Evolutionary conservation across 2,113 vertebrate genomes (phyloP).

Genomic region (Gallinago paraguaiae): DNA sequence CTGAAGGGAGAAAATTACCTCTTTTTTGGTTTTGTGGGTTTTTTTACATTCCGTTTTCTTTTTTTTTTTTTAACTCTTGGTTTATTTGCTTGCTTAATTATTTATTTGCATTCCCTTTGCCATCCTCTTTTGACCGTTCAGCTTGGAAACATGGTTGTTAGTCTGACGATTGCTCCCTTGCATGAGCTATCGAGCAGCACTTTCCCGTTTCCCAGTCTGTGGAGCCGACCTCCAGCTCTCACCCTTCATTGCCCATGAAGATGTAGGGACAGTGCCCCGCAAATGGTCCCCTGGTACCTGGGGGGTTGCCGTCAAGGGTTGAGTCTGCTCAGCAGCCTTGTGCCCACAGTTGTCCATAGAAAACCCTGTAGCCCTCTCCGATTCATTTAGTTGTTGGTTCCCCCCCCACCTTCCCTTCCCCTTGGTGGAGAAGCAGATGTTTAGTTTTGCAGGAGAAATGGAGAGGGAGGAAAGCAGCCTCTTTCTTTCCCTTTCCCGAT

Average conservation of each 20-base stretch:
- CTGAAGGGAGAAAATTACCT: not conserved
- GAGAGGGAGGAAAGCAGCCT: not conserved
- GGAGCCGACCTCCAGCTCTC: not conserved
- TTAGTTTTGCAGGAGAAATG: not conserved
- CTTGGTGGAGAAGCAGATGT: not conserved
- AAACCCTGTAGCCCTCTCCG: not conserved
- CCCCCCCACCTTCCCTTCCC: not conserved
- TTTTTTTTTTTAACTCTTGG: not conserved
- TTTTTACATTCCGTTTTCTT: not conserved
- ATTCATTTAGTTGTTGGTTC: not conserved
- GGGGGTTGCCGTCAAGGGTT: not conserved
- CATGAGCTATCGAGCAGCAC: not conserved
- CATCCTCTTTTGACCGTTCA: slow-evolving; percentile 1
- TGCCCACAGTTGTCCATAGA: not conserved
- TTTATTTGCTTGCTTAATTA: not conserved
- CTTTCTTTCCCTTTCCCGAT: not conserved
- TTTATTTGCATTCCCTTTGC: not conserved
- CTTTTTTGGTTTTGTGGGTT: not conserved
- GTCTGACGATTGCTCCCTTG: not conserved
- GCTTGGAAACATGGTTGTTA: slow-evolving; percentile 44
- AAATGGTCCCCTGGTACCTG: not conserved
- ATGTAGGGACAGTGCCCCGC: not conserved
- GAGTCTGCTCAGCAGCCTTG: not conserved
- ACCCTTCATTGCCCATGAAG: not conserved
- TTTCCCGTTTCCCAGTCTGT: not conserved